Evolutionary conservation across 1,140 invertebrate species (phyloP), one percentile per base, ranked within the genome.

Genomic region (Dendroctonus valens): DNA sequence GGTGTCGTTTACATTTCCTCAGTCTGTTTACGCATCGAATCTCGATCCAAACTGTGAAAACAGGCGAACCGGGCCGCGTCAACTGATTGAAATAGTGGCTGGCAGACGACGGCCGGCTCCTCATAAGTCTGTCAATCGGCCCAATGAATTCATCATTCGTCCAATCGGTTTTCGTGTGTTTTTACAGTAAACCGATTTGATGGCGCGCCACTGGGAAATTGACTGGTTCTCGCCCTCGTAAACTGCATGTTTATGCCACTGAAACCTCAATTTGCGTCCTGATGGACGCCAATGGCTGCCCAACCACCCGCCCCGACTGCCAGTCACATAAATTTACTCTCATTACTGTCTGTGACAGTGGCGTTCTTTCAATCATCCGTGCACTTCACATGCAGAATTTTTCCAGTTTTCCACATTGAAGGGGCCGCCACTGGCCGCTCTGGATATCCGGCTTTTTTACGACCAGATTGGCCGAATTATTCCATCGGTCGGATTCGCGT

Each of bases 241-340:
- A 78, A 79, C 76, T 76, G 76, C 69, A 77, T 78, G 78, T 78
- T 79, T 79, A 78, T 79, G 75, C 78, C 78, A 74, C 78, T 78
- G 79, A 79, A 79, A 79, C 77, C 78, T 76, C 77, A 78, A 78
- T 78, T 75, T 78, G 75, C 76, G 74, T 74, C 64, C 75, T 78
- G 77, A 78, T 76, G 76, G 75, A 78, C 77, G 77, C 73, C 75
- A 73, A 76, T 75, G 65, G 75, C 71, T 68, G n/a, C n/a, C n/a
- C n/a, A n/a, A n/a, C n/a, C n/a, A n/a, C n/a, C n/a, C n/a, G n/a
- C n/a, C n/a, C n/a, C n/a, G n/a, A n/a, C n/a, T n/a, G 59, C 60
- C 48, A 26, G 26, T 26, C 26, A 26, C 1, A 26, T 26, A 26
- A 26, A 26, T 26, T 26, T 26, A 1, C 26, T 26, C 26, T 26